Evolutionary conservation across 2,888 invertebrate species (phyloP).

Genomic region (Drosophila nr. fundita): DNA sequence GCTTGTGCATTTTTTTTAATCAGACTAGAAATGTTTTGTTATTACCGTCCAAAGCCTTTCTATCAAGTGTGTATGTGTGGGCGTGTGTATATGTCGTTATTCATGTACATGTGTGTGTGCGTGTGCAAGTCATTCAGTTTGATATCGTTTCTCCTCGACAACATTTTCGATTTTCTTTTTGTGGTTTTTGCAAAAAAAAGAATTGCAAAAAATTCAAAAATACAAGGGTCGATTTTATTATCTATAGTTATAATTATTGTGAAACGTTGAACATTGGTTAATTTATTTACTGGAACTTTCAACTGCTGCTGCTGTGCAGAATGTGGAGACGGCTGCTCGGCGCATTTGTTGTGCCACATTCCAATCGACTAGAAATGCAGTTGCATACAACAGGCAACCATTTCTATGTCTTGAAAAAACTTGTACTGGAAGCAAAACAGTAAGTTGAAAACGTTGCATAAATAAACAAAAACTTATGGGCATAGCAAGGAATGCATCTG

Average conservation of each 20-base stretch:
- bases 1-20: constrained; percentile 15
- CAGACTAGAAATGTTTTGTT: background rate
- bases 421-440: background rate
- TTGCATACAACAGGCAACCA: background rate
- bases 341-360: constrained; percentile 5
- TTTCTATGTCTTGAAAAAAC: background rate
- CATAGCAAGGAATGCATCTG: background rate
- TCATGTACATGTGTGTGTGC: background rate
- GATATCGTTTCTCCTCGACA: constrained; percentile 1
- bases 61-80: background rate
- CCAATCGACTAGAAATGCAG: background rate
- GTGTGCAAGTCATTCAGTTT: constrained; percentile 10
- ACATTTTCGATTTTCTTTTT: background rate
- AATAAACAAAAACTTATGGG: background rate
- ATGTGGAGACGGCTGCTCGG: constrained; percentile 33
- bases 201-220: background rate
- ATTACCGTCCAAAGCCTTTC: background rate
- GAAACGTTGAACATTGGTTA: background rate
- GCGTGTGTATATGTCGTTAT: background rate
- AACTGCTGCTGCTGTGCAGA: constrained; percentile 2
- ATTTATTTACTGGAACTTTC: background rate
- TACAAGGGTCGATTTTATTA: background rate
- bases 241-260: constrained; percentile 9
- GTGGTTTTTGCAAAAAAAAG: background rate
- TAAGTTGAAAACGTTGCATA: constrained; percentile 17